Conservation (phyloP, 2,797 vertebrate species). For the Cottoperca gobio region DNA sequence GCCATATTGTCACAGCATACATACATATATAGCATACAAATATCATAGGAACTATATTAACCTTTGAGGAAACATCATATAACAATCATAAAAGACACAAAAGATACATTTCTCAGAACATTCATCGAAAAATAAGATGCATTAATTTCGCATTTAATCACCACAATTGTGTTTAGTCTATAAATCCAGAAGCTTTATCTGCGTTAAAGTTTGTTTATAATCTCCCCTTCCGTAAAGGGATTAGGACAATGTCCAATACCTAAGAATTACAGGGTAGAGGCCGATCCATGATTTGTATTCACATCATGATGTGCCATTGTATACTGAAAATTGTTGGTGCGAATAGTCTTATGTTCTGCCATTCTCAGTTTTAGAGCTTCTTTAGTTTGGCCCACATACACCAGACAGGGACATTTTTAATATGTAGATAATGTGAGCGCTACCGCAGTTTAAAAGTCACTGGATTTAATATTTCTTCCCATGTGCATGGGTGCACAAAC, state of each 20-base stretch:
- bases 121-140: not conserved
- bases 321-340: not conserved
- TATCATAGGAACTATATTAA: not conserved
- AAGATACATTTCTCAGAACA: not conserved
- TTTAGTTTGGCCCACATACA: not conserved
- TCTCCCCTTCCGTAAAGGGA: not conserved
- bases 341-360: not conserved
- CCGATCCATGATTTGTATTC: constrained; percentile 6
- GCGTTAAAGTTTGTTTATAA: not conserved
- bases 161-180: not conserved
- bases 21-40: not conserved
- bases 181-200: not conserved
- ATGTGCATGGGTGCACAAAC: not conserved
- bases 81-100: not conserved
- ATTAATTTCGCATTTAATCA: not conserved
- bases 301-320: not conserved
- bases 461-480: not conserved
- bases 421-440: not conserved
- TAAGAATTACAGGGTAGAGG: not conserved
- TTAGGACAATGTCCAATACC: not conserved
- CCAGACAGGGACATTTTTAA: not conserved
- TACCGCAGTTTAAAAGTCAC: not conserved
- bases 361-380: not conserved
- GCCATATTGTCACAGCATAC: not conserved
- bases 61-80: not conserved